Evolutionary conservation across 2,113 vertebrate species (phyloP), one percentile per base, ranked within the genome.

Genomic region (Lophura nycthemera): DNA sequence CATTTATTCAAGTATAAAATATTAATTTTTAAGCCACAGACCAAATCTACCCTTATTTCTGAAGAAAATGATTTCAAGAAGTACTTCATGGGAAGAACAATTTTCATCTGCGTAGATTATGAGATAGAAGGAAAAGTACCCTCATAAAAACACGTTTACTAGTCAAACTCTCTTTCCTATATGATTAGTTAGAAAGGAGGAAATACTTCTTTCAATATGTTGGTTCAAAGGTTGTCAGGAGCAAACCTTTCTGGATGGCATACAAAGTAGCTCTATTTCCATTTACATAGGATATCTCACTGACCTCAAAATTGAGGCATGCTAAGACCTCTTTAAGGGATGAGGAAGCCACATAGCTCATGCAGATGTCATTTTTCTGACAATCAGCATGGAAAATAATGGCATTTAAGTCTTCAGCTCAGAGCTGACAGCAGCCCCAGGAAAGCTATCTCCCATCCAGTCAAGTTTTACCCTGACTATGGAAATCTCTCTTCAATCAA

Each of bases 21-120:
- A 79, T 8, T 84, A 47, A 27, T 67, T 81, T 92, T 60, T 85
- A 80, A 71, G 48, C 38, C 50, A 76, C 54, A 47, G 32, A 86
- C n/a, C 78, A n/a, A 57, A 78, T 82, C 86, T 69, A 91, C 27
- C 40, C 20, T 36, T 85, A 48, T 10, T 80, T 89, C 57, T 24
- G 24, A 32, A 90, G 84, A 87, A 66, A n/a, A 54, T 6, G 29
- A 83, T 69, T 80, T 88, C 47, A 47, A 47, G 82, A 70, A 83
- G 20, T 72, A 14, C 30, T 83, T 75, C 36, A 75, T 11, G 90
- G 42, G 42, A 16, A 92, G 38, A 48, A 16, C 69, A 79, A 84
- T 74, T 91, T 83, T 88, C 70, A 89, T 74, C 82, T 85, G 71
- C 82, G 88, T 16, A 94, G 67, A 91, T 69, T 80, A 93, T 60